Percentiles rank a stretch among this genome's conserved stretches.
Conservation (phyloP, 2,113 vertebrate species). For the Bothrops jararaca region DNA sequence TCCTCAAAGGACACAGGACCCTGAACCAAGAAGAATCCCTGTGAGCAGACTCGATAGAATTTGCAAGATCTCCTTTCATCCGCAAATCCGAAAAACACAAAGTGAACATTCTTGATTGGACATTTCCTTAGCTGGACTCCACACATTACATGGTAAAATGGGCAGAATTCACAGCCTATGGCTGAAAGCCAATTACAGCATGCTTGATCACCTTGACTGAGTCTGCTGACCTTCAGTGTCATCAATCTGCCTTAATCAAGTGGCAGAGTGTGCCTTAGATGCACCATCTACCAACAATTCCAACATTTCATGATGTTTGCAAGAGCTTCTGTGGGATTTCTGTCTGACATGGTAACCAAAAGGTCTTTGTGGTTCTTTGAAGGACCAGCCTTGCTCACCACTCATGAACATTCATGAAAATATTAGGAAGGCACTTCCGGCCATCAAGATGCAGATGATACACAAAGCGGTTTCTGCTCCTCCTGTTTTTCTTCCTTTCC, state of each 20-base stretch:
- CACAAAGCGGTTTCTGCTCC: too few relatives aligned
- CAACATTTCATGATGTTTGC: background rate
- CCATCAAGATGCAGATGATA: too few relatives aligned
- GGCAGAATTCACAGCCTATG: background rate
- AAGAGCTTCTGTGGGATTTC: background rate
- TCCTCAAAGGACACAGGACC: background rate
- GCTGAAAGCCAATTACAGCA: background rate
- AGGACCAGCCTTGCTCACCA: background rate
- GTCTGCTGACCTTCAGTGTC: background rate
- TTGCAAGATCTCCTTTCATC: too few relatives aligned
- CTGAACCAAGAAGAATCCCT: background rate
- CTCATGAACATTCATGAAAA: background rate
- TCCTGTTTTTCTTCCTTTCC: too few relatives aligned
- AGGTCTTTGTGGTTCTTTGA: background rate
- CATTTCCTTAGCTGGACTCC: background rate
- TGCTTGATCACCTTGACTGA: background rate
- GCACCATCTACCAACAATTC: background rate
- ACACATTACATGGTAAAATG: background rate
- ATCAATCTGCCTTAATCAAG: background rate
- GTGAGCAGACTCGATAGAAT: too few relatives aligned
- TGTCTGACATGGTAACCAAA: background rate
- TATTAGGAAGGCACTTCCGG: too few relatives aligned
- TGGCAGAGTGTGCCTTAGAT: background rate
- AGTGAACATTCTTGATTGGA: background rate
- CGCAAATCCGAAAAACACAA: too few relatives aligned